Evolutionary conservation across 1,140 invertebrate species (phyloP).

Genomic region (Drosophila subobscura): DNA sequence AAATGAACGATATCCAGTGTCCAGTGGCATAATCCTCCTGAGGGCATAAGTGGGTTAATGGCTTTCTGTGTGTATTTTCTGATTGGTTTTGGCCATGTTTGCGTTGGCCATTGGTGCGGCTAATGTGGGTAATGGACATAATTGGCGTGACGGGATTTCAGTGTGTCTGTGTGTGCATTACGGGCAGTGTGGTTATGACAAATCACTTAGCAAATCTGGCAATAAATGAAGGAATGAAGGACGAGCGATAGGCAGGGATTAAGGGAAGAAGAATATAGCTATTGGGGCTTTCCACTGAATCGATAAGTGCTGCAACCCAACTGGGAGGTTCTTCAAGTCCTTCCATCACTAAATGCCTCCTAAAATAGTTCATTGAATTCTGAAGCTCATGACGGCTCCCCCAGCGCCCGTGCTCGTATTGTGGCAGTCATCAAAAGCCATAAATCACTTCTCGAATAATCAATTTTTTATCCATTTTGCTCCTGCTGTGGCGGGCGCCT

Average conservation of each 20-base stretch:
- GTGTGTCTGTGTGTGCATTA: slow-evolving; percentile 21
- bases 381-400: too few relatives aligned
- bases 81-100: slow-evolving; percentile 59
- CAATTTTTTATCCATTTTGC: neutral
- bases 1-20: too few relatives aligned
- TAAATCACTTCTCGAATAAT: neutral
- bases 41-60: slow-evolving; percentile 59
- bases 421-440: slow-evolving; percentile 1
- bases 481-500: neutral
- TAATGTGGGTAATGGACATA: slow-evolving; percentile 42
- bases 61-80: slow-evolving; percentile 36
- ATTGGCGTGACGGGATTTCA: slow-evolving; percentile 35
- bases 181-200: slow-evolving; percentile 13
- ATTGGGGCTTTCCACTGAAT: too few relatives aligned
- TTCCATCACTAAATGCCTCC: too few relatives aligned
- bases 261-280: too few relatives aligned
- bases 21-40: slow-evolving; percentile 9
- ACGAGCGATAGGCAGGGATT: too few relatives aligned
- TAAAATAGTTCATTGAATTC: too few relatives aligned
- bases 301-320: too few relatives aligned
- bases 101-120: slow-evolving; percentile 29
- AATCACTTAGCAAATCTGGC: neutral
- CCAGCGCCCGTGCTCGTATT: too few relatives aligned
- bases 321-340: too few relatives aligned
- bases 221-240: slow-evolving; percentile 4